Evolutionary conservation across 1,140 invertebrate species (phyloP).

Genomic region (Heliconius congener): DNA sequence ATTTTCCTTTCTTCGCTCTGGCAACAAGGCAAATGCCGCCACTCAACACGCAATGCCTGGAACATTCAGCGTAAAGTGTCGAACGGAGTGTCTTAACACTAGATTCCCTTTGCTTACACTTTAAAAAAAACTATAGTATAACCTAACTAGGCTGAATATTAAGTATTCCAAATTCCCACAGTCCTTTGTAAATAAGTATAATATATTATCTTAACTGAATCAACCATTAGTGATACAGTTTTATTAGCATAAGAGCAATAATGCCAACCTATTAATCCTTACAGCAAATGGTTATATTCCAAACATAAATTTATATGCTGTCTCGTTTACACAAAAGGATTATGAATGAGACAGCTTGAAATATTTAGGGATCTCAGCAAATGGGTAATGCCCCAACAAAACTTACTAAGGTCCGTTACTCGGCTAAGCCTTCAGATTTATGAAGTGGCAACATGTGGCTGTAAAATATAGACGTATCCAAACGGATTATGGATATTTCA

Average conservation of each 20-base stretch:
- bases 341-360: conserved; percentile 27
- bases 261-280: conserved; percentile 34
- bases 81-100: no score
- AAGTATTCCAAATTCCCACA: neutral
- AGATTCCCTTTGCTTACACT: neutral
- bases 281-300: conserved; percentile 34
- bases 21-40: no score
- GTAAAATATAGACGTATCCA: conserved; percentile 41
- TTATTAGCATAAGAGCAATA: conserved; percentile 29
- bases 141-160: neutral
- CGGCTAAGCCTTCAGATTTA: conserved; percentile 41
- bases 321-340: conserved; percentile 32
- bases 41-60: no score
- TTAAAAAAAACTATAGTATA: neutral
- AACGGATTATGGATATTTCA: conserved; percentile 37
- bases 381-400: conserved; percentile 40
- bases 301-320: conserved; percentile 28
- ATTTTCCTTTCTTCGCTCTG: no score
- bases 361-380: conserved; percentile 37
- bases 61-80: no score
- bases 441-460: conserved; percentile 41
- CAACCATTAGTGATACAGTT: conserved; percentile 14
- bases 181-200: neutral
- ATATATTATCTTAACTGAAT: conserved; percentile 4
- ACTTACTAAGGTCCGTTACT: conserved; percentile 45